A percentile compares a stretch with the other conserved stretches of the same genome.
phyloP scores from a whole-genome alignment of 1,140 invertebrate species.

The Drosophila fuyamai region DNA sequence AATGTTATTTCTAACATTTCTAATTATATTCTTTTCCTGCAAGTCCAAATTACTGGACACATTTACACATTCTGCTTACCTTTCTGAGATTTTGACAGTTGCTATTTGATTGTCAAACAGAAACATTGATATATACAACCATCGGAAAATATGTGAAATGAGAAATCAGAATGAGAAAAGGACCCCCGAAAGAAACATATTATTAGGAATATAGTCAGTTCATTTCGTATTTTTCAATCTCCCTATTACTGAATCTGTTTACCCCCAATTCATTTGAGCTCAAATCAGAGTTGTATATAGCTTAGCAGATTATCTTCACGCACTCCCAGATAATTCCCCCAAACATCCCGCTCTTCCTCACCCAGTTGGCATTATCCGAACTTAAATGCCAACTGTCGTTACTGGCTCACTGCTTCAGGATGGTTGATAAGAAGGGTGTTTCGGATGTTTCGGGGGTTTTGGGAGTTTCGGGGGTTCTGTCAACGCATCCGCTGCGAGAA shows the following conservation, averaged over 20 bases:
- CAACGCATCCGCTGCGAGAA: slow-evolving; percentile 24
- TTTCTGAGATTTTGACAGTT: too few species aligned
- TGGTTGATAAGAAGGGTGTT: slow-evolving; percentile 10
- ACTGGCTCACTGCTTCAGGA: slow-evolving; percentile 21
- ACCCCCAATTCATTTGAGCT: slow-evolving; percentile 5
- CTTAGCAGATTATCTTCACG: slow-evolving; percentile 41
- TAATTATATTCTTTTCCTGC: too few species aligned
- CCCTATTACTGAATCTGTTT: slow-evolving; percentile 2
- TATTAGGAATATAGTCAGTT: neutral
- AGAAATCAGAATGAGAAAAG: too few species aligned
- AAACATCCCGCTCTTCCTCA: neutral
- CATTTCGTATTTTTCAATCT: neutral
- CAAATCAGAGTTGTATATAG: slow-evolving; percentile 37
- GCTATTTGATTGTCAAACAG: too few species aligned
- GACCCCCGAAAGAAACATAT: neutral
- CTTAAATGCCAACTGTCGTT: slow-evolving; percentile 53
- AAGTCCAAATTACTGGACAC: too few species aligned
- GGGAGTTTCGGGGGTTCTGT: slow-evolving; percentile 19
- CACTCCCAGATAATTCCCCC: slow-evolving; percentile 15
- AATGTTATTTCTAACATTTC: too few species aligned
- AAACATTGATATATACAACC: too few species aligned
- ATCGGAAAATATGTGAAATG: too few species aligned
- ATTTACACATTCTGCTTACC: too few species aligned
- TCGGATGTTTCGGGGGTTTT: neutral
- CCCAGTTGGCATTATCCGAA: slow-evolving; percentile 36